These are phyloP conservation scores for Choloepus didactylus DNA, from an alignment of 2,797 vertebrate species.

Conservation along the genomic window DNA sequence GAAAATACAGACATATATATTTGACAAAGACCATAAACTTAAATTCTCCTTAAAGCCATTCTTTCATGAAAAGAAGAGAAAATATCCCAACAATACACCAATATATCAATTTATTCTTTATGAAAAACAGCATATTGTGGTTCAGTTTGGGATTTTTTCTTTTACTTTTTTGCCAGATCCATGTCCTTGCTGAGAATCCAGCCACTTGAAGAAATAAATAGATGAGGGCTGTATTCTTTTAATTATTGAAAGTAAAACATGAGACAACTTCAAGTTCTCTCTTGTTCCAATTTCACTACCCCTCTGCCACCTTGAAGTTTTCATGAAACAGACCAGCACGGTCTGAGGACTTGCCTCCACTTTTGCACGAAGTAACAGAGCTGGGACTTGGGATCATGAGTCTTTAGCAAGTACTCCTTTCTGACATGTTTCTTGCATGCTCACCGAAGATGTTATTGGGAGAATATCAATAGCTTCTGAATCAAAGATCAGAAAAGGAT, in stretches of 20 bases:
- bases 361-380: neutral
- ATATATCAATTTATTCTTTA: slow-evolving; percentile 60
- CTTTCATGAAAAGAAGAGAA: slow-evolving; percentile 72
- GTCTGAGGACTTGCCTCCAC: neutral
- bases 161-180: neutral
- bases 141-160: neutral
- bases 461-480: neutral
- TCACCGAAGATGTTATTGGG: neutral
- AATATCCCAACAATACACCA: neutral
- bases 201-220: slow-evolving; percentile 11
- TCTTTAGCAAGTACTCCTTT: neutral
- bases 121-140: slow-evolving; percentile 8
- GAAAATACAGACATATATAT: slow-evolving; percentile 67
- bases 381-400: neutral
- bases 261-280: neutral
- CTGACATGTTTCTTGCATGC: neutral
- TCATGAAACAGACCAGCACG: neutral
- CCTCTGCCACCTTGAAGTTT: neutral
- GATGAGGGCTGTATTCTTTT: neutral
- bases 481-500: neutral
- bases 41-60: slow-evolving; percentile 63
- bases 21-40: slow-evolving; percentile 64
- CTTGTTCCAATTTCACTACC: neutral
- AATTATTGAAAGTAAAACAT: neutral
- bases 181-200: neutral